A percentile compares a stretch with the other conserved stretches of the same genome.
Evolutionary conservation across 2,797 vertebrate genomes (phyloP).

Genomic region (Gallinago stenura): DNA sequence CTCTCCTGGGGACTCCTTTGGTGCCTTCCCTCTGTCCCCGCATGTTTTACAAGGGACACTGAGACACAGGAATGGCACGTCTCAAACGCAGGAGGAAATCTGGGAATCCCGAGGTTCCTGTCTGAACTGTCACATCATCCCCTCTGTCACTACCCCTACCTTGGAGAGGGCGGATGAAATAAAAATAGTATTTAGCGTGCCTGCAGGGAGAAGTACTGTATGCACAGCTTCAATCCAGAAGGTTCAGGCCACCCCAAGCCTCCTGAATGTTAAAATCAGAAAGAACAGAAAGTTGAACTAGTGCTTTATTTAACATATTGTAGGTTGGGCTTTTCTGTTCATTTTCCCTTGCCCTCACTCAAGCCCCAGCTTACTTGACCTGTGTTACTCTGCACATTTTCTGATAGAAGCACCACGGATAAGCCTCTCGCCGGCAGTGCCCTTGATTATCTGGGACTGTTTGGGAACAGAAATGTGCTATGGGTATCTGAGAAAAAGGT

Average conservation of each 20-base stretch:
- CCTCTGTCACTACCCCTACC: no score
- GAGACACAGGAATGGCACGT: not conserved
- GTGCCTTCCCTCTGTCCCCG: not conserved
- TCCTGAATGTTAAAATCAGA: not conserved
- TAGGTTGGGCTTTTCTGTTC: not conserved
- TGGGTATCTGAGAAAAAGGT: not conserved
- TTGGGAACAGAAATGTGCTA: conserved; percentile 3
- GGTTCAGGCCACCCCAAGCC: not conserved
- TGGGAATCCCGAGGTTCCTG: not conserved
- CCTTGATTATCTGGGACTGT: not conserved
- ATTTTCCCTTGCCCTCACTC: not conserved
- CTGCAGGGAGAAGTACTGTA: not conserved
- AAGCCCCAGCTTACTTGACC: not conserved
- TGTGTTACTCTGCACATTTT: not conserved
- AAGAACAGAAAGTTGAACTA: not conserved
- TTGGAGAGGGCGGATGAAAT: not conserved
- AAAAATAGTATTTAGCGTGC: not conserved
- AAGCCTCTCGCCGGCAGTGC: not conserved
- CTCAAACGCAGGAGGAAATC: not conserved
- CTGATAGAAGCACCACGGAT: not conserved
- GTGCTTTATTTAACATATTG: not conserved
- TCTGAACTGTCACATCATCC: not conserved
- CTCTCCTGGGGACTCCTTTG: rapidly evolving
- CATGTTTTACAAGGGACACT: rapidly evolving
- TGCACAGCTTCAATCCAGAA: not conserved